Percentiles rank a stretch among this genome's conserved stretches.
phyloP scores from a whole-genome alignment of 1,140 invertebrate genomes.

The Papilio helenus region DNA sequence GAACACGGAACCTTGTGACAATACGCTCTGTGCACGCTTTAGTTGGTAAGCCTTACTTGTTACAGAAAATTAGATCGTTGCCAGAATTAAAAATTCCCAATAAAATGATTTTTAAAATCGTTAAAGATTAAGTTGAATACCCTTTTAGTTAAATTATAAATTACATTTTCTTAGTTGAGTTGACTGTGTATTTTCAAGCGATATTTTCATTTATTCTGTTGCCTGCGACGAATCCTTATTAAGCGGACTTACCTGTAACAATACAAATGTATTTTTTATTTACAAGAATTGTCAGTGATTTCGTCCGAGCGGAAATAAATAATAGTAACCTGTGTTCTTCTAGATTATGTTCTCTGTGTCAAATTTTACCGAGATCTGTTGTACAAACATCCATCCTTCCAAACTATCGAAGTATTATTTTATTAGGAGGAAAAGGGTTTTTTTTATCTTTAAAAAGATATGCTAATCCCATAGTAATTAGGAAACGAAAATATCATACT shows the following conservation, averaged over 20 bases:
- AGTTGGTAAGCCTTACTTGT: constrained; percentile 2
- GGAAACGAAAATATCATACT: too few species aligned
- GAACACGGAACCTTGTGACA: constrained; percentile 37
- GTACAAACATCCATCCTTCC: too few species aligned
- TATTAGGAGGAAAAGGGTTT: too few species aligned
- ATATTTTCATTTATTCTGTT: background rate
- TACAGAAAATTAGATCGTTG: background rate
- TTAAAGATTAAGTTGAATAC: background rate
- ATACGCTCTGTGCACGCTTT: constrained; percentile 3
- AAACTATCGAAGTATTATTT: background rate
- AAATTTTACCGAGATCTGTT: too few species aligned
- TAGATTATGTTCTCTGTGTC: too few species aligned
- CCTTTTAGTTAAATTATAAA: background rate
- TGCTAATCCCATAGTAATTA: too few species aligned
- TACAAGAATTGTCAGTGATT: background rate
- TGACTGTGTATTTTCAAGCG: background rate
- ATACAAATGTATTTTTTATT: constrained; percentile 14
- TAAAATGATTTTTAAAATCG: background rate
- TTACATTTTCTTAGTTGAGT: background rate
- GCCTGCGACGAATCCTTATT: background rate
- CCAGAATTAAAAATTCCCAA: background rate
- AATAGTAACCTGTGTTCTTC: too few species aligned
- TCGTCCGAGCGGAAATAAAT: too few species aligned
- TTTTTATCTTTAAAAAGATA: too few species aligned
- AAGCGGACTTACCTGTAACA: constrained; percentile 50